These are phyloP conservation scores for Hormaphis cornu DNA, from an alignment of 1,140 invertebrate species.

Conservation along the genomic window DNA sequence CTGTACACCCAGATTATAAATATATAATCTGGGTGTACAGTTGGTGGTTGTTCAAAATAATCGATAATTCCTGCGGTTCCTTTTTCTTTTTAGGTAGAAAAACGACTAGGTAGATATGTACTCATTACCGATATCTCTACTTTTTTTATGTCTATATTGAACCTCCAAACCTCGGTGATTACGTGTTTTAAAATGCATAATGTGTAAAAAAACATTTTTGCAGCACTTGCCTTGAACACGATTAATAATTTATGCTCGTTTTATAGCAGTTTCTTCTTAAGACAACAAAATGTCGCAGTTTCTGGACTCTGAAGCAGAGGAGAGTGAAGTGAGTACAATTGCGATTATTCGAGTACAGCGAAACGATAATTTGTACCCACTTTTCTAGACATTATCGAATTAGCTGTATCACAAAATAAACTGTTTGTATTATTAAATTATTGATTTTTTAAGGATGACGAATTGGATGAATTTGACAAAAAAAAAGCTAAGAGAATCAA, in stretches of 20 bases:
- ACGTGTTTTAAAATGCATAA: no score
- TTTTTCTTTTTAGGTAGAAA: no score
- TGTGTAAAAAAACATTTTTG: no score
- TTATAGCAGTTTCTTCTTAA: not conserved
- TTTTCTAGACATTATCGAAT: not conserved
- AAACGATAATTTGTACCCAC: not conserved
- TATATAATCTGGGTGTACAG: no score
- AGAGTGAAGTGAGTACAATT: constrained; percentile 59
- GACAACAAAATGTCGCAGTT: constrained; percentile 46
- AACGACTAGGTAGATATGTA: no score
- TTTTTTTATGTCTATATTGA: no score
- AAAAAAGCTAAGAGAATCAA: constrained; percentile 56
- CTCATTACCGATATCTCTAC: no score
- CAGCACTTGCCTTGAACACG: no score
- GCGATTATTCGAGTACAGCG: not conserved
- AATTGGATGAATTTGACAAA: constrained; percentile 51
- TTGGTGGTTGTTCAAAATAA: no score
- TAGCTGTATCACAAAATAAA: not conserved
- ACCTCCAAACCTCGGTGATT: no score
- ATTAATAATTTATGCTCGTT: not conserved
- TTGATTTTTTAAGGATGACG: constrained; percentile 51
- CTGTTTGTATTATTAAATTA: not conserved
- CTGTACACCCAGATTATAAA: no score
- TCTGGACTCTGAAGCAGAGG: constrained; percentile 71
- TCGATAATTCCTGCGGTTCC: no score